Evolutionary conservation across 2,888 invertebrate genomes (phyloP).

Genomic region (Acrobasis suavella): DNA sequence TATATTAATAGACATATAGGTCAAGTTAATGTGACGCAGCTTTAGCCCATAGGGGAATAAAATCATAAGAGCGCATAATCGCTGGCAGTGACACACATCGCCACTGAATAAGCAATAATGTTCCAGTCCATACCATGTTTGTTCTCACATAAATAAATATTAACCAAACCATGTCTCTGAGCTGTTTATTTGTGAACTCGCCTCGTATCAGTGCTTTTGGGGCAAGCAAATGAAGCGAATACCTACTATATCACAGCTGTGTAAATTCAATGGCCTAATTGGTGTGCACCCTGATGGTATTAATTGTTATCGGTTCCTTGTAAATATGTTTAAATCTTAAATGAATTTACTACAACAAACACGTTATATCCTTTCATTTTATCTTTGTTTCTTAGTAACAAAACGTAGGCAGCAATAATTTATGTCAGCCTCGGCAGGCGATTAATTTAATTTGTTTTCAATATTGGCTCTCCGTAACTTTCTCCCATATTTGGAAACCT

Average conservation of each 20-base stretch:
- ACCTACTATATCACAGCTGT: constrained; percentile 11
- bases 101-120: constrained; percentile 61
- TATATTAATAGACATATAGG: constrained; percentile 34
- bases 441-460: constrained; percentile 62
- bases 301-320: background rate
- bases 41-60: constrained; percentile 53
- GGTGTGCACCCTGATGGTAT: background rate
- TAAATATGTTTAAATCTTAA: too few species aligned
- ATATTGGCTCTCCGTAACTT: constrained; percentile 53
- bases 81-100: constrained; percentile 72
- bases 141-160: constrained; percentile 60
- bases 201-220: constrained; percentile 40
- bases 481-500: constrained; percentile 55
- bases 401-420: constrained; percentile 58
- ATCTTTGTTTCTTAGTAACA: constrained; percentile 11
- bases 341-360: too few species aligned
- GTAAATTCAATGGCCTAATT: constrained; percentile 8
- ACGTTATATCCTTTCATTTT: too few species aligned
- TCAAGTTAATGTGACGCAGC: constrained; percentile 46
- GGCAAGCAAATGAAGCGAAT: constrained; percentile 35
- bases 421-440: constrained; percentile 46
- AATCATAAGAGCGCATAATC: constrained; percentile 62
- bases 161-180: constrained; percentile 45
- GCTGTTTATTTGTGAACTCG: constrained; percentile 32
- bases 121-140: constrained; percentile 51